These are phyloP conservation scores for Seriola dumerili DNA, from an alignment of 2,113 vertebrate genomes.

Conservation along the genomic window DNA sequence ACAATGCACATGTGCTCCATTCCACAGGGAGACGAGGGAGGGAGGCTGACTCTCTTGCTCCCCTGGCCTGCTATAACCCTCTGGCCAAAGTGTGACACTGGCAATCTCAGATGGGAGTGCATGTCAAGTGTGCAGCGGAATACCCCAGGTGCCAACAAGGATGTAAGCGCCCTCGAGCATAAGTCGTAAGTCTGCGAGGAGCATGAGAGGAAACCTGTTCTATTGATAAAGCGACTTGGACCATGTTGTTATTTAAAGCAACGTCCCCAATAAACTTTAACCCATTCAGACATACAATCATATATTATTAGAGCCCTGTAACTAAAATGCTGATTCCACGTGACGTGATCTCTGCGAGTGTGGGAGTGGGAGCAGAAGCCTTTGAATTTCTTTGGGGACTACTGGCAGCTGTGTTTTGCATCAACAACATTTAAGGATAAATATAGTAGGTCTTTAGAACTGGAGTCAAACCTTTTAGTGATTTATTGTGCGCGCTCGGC, in stretches of 20 bases:
- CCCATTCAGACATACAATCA: constrained; percentile 38
- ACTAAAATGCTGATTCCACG: constrained; percentile 30
- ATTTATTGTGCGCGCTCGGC: constrained; percentile 12
- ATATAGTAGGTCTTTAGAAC: constrained; percentile 35
- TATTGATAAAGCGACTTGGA: constrained; percentile 40
- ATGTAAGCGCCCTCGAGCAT: constrained; percentile 66
- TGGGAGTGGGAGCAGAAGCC: constrained; percentile 15
- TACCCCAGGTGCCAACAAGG: constrained; percentile 60
- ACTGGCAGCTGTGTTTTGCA: constrained; percentile 33
- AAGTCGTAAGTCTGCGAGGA: constrained; percentile 41
- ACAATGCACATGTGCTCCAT: constrained; percentile 56
- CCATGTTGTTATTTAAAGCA: constrained; percentile 47
- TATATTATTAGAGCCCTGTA: constrained; percentile 40
- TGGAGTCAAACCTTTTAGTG: constrained; percentile 31
- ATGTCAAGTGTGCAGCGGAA: constrained; percentile 66
- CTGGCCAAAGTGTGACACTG: constrained; percentile 69
- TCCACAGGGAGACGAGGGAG: constrained; percentile 41
- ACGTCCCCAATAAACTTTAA: constrained; percentile 32
- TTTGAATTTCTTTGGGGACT: constrained; percentile 28
- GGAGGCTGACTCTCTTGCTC: constrained; percentile 50
- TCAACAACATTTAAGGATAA: constrained; percentile 44
- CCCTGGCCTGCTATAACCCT: constrained; percentile 58
- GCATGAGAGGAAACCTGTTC: constrained; percentile 30
- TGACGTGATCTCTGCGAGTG: constrained; percentile 34
- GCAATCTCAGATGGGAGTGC: constrained; percentile 65